Evolutionary conservation across 2,113 vertebrate species (phyloP), one percentile per base, ranked within the genome.

Genomic region (Nycticryphes semicollaris): DNA sequence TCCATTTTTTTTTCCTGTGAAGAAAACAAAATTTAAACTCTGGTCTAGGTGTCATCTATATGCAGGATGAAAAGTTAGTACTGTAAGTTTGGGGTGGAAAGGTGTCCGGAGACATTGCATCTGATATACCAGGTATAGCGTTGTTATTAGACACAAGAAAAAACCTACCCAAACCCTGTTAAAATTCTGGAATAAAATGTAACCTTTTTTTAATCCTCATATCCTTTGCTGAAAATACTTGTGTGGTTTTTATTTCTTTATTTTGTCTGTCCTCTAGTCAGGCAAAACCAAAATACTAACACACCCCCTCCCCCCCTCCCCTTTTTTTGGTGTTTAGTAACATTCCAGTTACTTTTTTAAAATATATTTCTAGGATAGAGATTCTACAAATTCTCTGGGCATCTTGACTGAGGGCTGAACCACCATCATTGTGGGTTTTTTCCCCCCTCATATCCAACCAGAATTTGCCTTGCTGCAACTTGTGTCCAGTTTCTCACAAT

Each of bases 11-110:
- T 96, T 70, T 90, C 31, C 33, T 18, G 27, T 93, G 75, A 87
- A 78, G 30, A 93, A 89, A n/a, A 91, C 82, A 90, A 85, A 19
- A 90, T 59, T 37, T 85, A 82, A 85, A 90, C 76, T 94, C 16
- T 78, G 59, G 43, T 84, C 89, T 91, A 50, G 68, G 28, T 91
- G 39, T 69, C 54, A 57, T n/a, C 35, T 90, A 27, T 51, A 67
- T 60, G 62, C 62, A 64, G 30, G 35, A 72, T 14, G 39, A 74
- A 93, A 87, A 86, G n/a, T 56, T 69, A 77, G 35, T 60, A 20
- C 24, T 84, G 13, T 21, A 84, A 60, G 33, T 33, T 67, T 73
- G 22, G 12, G 25, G 31, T 62, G n/a, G 17, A 77, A 73, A 77
- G 43, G 33, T 80, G 33, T 54, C 77, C 88, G 28, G 31, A 93